phyloP scores from a whole-genome alignment of 1,140 invertebrate species.

The Megalopta genalis region DNA sequence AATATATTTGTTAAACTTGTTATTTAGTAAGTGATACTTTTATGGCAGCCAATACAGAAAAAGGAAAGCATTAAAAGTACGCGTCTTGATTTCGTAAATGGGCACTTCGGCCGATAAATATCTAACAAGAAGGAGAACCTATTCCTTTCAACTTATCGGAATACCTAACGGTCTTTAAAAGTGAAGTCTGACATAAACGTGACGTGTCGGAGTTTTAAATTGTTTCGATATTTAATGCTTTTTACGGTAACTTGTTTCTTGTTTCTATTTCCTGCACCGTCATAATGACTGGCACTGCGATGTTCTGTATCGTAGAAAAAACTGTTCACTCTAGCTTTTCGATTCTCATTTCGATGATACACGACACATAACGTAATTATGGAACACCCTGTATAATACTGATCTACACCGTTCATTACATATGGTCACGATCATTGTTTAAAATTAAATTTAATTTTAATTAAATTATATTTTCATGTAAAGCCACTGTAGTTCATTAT shows the following conservation, averaged over 20 bases:
- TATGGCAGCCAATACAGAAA: not conserved
- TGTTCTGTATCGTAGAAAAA: too few relatives aligned
- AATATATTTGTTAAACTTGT: too few relatives aligned
- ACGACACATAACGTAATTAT: too few relatives aligned
- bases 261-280: not conserved
- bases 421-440: too few relatives aligned
- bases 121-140: not conserved
- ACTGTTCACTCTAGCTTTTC: too few relatives aligned
- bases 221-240: not conserved
- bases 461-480: too few relatives aligned
- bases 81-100: not conserved
- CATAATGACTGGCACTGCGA: not conserved
- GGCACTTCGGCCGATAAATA: not conserved
- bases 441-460: too few relatives aligned
- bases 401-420: too few relatives aligned
- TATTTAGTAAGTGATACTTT: not conserved
- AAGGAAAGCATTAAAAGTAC: not conserved
- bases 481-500: too few relatives aligned
- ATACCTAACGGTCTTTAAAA: not conserved
- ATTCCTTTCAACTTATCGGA: not conserved
- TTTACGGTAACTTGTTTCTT: not conserved
- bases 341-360: too few relatives aligned
- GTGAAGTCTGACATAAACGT: not conserved
- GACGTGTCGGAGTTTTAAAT: not conserved
- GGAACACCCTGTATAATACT: too few relatives aligned